Base-by-base conservation (phyloP, 2,888 invertebrate species). In the Cantharis rustica region DNA sequence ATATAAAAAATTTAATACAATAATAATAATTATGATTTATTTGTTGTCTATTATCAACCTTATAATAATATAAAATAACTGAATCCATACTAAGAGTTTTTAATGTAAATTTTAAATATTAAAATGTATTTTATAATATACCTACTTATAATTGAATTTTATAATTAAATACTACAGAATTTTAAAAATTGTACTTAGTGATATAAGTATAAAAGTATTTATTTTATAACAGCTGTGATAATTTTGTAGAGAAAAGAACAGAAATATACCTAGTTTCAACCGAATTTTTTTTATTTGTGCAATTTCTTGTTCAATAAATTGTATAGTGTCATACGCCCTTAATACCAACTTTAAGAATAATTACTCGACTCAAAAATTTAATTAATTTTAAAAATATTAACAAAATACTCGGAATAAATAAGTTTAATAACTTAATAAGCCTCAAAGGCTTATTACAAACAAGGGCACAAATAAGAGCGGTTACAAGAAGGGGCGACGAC, bases 191-290 rank as follows among this genome's bases (percentile, higher is more conserved):
- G 61, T 64, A 62, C 70, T 66, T 70, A 63, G 17, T 20, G 31
- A 62, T 69, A 15, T 26, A 31, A 47, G 17, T 17, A 15, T 64
- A 10, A 13, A 16, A 47, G 47, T 69, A 69, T 69, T 69, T 69
- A 61, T 31, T 77, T 68, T 68, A 62, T 73, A 66, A 75, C 11
- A 71, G 61, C 76, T 77, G 76, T 77, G 76, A 77, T 77, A 77
- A 77, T 77, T 77, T 77, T 76, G 61, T 76, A 76, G 63, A 27
- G 31, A 70, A 16, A 69, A 69, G 16, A 73, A 13, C 69, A 73
- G 27, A 72, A 47, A 47, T 47, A 47, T 47, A 47, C 47, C n/a
- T 47, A 47, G 47, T 47, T 47, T 63, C 16, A 63, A 63, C 3
- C 10, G 11, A 63, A 10, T 9, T 63, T 1, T 15, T 16, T 63